Conservation (phyloP, 2,888 invertebrate genomes). For the Cephus pulcher region DNA sequence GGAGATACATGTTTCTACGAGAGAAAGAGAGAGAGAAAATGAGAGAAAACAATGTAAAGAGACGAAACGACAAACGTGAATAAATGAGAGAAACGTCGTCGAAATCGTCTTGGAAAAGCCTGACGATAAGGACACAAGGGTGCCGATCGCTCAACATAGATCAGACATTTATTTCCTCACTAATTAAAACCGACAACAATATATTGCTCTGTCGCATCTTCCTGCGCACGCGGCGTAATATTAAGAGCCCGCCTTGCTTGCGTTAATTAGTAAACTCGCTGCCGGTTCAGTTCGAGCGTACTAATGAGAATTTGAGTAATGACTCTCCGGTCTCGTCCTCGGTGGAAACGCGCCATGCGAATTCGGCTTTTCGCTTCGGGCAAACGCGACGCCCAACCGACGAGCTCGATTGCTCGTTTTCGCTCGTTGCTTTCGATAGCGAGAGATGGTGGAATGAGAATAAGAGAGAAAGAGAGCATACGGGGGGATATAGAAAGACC, state of each 20-base stretch:
- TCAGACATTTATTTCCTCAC: slow-evolving; percentile 38
- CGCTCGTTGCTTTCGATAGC: not conserved
- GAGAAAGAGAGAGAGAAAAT: not conserved
- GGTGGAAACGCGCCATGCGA: not conserved
- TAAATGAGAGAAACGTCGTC: not conserved
- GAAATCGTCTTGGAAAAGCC: not conserved
- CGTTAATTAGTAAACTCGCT: slow-evolving; percentile 61
- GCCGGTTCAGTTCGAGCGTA: slow-evolving; percentile 50
- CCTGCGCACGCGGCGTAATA: slow-evolving; percentile 29
- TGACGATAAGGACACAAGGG: not conserved
- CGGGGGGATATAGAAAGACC: not conserved
- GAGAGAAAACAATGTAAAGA: not conserved
- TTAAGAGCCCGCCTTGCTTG: slow-evolving; percentile 49
- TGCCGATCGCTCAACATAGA: slow-evolving; percentile 31
- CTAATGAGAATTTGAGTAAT: slow-evolving; percentile 63
- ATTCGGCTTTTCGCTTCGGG: not conserved
- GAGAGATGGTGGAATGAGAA: not conserved
- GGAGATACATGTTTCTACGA: not conserved
- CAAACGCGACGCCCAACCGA: not conserved
- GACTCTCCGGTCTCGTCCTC: slow-evolving; percentile 49
- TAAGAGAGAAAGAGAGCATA: not conserved
- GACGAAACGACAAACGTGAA: not conserved
- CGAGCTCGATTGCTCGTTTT: not conserved
- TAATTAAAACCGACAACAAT: slow-evolving; percentile 52
- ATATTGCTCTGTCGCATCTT: slow-evolving; percentile 44